Base-by-base conservation (phyloP, 2,888 invertebrate genomes). In the Leptothorax acervorum region DNA sequence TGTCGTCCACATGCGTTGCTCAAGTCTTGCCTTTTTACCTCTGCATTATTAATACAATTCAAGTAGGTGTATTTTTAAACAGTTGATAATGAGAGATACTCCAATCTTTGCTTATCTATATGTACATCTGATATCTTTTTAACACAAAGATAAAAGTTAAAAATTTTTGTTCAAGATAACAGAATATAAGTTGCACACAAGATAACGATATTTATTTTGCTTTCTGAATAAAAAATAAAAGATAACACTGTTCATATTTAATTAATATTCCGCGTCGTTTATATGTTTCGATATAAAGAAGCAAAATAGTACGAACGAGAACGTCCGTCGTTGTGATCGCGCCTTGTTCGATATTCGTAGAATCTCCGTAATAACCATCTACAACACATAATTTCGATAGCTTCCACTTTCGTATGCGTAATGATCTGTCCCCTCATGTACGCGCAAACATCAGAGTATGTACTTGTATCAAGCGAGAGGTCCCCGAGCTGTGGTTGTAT, bases 391-490 rank as follows among this genome's bases (percentile, higher is more conserved):
- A 45, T 70, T 79, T 70, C 45, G 71, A 42, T 8, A 53, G 28
- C n/a, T 9, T 12, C 5, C 63, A n/a, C 3, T 55, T 23, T 39
- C 51, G n/a, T 23, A 51, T 18, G 35, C 28, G 18, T 23, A 11
- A 71, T 23, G 15, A 78, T 70, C 51, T n/a, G 65, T 79, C 60
- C 42, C 18, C 18, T 23, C 1, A 23, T 42, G 28, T 18, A 39
- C 4, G 68, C 35, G 31, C n/a, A 39, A 48, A 28, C n/a, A 55
- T 78, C 42, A 2, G 18, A 68, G n/a, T 31, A 66, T 9, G n/a
- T 31, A 66, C 15, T 48, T 11, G 12, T 68, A 55, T 53, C n/a
- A 35, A 70, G 55, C n/a, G 31, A 81, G 57, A 79, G 28, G 60
- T 81, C 65, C 51, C 31, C 55, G 63, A n/a, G 60, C 1, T 68